Evolutionary conservation across 2,888 invertebrate genomes (phyloP), one percentile per base, ranked within the genome.

Genomic region (Anoncus sp.): DNA sequence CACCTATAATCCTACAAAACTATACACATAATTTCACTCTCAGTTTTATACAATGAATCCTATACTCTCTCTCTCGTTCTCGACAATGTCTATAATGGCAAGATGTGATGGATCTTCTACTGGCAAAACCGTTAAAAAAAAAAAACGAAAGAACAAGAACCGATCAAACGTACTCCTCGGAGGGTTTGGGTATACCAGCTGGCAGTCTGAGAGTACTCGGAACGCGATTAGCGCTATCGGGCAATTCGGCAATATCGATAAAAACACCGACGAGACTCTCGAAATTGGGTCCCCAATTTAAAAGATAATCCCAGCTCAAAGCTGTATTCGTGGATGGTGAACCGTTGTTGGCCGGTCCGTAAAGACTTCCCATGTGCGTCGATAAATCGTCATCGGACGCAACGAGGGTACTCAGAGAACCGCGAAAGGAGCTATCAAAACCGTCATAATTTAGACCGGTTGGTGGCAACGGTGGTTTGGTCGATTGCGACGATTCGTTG

Each of bases 241-340:
- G 98, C 84, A 98, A 92, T 92, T 98, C 97, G 55, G 98, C 98
- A 86, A 98, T 98, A 92, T 98, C 98, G 92, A 97, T 98, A 89
- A 98, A 98, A 60, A 98, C 98, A 27, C 98, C 98, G 81, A 98
- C 97, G 89, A 98, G 94, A 90, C 97, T 98, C 91, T 98, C 97
- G 91, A 98, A 98, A 92, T 98, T 98, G 20, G 98, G 97, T 9
- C 98, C 98, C 98, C 98, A 98, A 91, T 98, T 98, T 73, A 98
- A 93, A 82, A 98, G 92, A 89, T 98, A 98, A 89, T 98, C 98
- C 97, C 98, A 98, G 69, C 98, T 97, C 57, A 98, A 93, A 4
- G 97, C 95, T 3, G 96, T 95, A 22, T 86, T 83, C 0, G 87
- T 85, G 4, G 95, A 93, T 2, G 93, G 92, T 0, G 96, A 96